Evolutionary conservation across 1,140 invertebrate genomes (phyloP).

Genomic region (Macrosteles quadrilineatus): DNA sequence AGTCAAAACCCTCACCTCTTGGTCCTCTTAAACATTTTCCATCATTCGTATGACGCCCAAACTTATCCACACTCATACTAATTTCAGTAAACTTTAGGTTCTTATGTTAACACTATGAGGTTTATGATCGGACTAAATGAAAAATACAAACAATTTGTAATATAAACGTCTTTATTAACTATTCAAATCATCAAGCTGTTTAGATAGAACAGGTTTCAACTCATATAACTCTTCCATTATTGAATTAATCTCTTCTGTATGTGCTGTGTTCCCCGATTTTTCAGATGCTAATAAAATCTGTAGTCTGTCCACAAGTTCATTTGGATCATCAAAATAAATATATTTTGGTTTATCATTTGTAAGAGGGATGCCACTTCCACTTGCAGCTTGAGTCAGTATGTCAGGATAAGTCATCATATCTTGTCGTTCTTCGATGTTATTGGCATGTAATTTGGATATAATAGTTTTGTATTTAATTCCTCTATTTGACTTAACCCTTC

Average conservation of each 20-base stretch:
- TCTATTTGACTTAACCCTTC: constrained; percentile 2
- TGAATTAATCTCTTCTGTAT: background rate
- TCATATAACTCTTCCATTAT: constrained; percentile 8
- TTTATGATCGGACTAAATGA: background rate
- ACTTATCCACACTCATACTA: constrained; percentile 7
- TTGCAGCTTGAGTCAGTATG: too few species aligned
- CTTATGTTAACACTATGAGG: too few species aligned
- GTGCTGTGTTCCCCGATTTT: background rate
- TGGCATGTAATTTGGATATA: too few species aligned
- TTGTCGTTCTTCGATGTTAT: too few species aligned
- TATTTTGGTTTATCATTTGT: background rate
- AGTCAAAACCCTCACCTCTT: background rate
- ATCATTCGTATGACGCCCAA: background rate
- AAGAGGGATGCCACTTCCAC: background rate
- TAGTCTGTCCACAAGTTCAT: constrained; percentile 7
- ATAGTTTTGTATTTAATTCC: constrained; percentile 14
- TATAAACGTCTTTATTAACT: background rate
- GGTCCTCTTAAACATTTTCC: background rate
- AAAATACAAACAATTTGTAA: background rate
- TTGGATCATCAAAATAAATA: constrained; percentile 14
- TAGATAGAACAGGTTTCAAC: too few species aligned
- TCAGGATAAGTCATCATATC: too few species aligned
- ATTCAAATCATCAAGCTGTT: background rate
- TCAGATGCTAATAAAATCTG: background rate
- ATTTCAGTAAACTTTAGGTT: too few species aligned